Evolutionary conservation across 2,888 invertebrate genomes (phyloP).

Genomic region (Oxytorus armatus): DNA sequence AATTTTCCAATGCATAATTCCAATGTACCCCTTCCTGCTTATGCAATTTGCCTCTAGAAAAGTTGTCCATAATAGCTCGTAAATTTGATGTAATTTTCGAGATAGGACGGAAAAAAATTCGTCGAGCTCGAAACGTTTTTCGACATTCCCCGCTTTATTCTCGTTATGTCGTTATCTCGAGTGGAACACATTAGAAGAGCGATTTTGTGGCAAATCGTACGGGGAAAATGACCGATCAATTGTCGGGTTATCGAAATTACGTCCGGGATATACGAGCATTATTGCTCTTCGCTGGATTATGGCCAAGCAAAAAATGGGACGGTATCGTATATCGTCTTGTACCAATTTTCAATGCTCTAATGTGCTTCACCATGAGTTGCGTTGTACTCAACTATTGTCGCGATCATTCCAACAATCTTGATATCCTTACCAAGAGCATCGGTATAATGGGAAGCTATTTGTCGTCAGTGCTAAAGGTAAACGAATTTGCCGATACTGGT

Average conservation of each 20-base stretch:
- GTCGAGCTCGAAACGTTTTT: neutral
- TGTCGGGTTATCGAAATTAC: slow-evolving; percentile 65
- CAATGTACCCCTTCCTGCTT: no score
- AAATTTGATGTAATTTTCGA: slow-evolving; percentile 40
- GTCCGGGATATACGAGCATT: slow-evolving; percentile 48
- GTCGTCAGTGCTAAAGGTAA: slow-evolving; percentile 60
- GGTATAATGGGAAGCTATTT: slow-evolving; percentile 65
- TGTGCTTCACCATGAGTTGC: slow-evolving; percentile 52
- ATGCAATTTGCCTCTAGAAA: no score
- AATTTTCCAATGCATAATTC: slow-evolving; percentile 34
- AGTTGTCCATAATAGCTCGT: no score
- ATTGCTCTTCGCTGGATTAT: slow-evolving; percentile 63
- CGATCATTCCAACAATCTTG: slow-evolving; percentile 61
- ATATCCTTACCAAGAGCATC: slow-evolving; percentile 65
- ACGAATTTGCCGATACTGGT: no score
- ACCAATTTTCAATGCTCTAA: slow-evolving; percentile 36
- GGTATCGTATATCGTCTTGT: slow-evolving; percentile 46
- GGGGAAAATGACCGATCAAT: slow-evolving; percentile 59
- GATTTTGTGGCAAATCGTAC: slow-evolving; percentile 22
- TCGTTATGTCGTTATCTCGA: slow-evolving; percentile 15
- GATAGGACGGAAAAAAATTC: neutral
- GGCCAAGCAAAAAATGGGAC: slow-evolving; percentile 58
- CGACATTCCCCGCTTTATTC: neutral
- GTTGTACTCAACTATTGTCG: slow-evolving; percentile 67
- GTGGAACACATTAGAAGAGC: neutral